phyloP scores from a whole-genome alignment of 2,888 invertebrate species.

The Drosophila greeni region DNA sequence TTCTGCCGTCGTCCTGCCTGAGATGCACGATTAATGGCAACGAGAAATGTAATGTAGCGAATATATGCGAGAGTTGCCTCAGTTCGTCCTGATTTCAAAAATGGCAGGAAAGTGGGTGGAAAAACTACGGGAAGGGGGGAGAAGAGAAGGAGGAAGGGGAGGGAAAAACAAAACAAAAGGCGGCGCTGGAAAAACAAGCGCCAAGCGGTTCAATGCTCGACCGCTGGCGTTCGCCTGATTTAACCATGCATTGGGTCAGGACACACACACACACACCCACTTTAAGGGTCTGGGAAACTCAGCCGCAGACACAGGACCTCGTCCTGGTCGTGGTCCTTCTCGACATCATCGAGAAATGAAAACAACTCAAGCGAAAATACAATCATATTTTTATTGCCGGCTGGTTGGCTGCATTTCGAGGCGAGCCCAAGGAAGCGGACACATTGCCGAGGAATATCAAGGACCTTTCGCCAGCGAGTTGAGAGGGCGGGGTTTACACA shows the following conservation, averaged over 20 bases:
- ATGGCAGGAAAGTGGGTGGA: no score
- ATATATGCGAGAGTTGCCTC: constrained; percentile 70
- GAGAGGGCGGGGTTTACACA: neutral
- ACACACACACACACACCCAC: constrained; percentile 1
- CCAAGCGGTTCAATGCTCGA: constrained; percentile 65
- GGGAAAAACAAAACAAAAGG: constrained; percentile 43
- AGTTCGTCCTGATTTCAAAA: constrained; percentile 69
- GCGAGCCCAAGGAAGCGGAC: constrained; percentile 45
- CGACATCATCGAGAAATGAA: constrained; percentile 75
- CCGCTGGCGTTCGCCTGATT: constrained; percentile 66
- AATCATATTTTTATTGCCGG: constrained; percentile 78
- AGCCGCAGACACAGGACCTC: constrained; percentile 55
- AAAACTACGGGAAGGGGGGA: neutral
- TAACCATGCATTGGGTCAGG: constrained; percentile 69
- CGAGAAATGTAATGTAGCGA: constrained; percentile 70
- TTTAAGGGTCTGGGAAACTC: constrained; percentile 54
- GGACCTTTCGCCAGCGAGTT: constrained; percentile 1
- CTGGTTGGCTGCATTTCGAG: constrained; percentile 69
- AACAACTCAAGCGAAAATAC: constrained; percentile 77
- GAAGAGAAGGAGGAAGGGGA: no score
- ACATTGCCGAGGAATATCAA: constrained; percentile 26
- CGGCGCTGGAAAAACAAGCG: constrained; percentile 55
- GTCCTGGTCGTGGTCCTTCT: constrained; percentile 40
- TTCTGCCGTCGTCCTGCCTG: constrained; percentile 17
- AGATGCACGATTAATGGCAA: constrained; percentile 70